Base-by-base conservation (phyloP, 2,888 invertebrate genomes). In the Dromius quadrimaculatus region DNA sequence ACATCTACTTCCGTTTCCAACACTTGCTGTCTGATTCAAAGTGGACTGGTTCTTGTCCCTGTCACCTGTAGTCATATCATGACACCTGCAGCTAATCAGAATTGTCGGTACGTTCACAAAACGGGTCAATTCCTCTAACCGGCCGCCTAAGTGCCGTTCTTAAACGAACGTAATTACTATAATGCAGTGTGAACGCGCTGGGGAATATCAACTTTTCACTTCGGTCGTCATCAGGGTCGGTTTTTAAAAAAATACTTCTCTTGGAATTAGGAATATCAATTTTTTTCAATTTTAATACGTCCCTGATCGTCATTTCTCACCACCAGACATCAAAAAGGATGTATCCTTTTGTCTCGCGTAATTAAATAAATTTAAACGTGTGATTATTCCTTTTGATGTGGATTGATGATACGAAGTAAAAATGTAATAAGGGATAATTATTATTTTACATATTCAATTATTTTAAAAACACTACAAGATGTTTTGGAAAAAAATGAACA, bases 81-180 rank as follows among this genome's bases (percentile, higher is more conserved):
- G 57, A 68, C 68, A 68, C 68, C 68, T 68, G 68, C 68, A 68
- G 50, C 68, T 59, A 59, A 59, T 68, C 59, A 36, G 43, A 68
- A 68, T 68, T 59, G 68, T 68, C 68, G 68, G 59, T 59, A 36
- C 59, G 59, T 59, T 36, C 34, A 36, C 59, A 59, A 36, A 59
- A 59, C 59, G 34, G 59, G 59, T 59, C 59, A 59, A 59, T 59
- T 59, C 36, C 34, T 20, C 59, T 59, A 47, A 32, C 57, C 34
- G 41, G 43, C 63, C 23, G 63, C 38, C 41, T 63, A 64, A 64
- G 64, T 64, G 64, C 64, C 64, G 64, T 64, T 34, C 47, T 64
- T 64, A 64, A 64, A 59, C 36, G 59, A 32, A 50, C 50, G 19
- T 65, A 65, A 65, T 65, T 65, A 65, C 36, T 65, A 28, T 65